These are phyloP conservation scores for Syrphus vitripennis DNA, from an alignment of 2,888 invertebrate genomes.

Conservation along the genomic window DNA sequence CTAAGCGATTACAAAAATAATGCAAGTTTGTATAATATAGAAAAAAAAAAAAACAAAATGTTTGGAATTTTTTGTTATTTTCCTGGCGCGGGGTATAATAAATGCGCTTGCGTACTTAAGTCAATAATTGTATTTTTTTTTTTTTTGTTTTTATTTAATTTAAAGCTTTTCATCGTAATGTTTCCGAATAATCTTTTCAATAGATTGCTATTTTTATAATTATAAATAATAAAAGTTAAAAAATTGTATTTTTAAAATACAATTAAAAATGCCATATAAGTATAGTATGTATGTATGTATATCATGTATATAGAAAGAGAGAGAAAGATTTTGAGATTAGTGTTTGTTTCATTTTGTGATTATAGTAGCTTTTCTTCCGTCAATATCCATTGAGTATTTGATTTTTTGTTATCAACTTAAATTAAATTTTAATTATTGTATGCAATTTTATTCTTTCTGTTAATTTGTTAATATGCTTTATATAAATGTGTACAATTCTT, in stretches of 20 bases:
- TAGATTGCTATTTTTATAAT: neutral
- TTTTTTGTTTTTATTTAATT: no score
- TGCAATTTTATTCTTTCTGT: neutral
- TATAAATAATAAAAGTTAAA: conserved; percentile 30
- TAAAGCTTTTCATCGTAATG: conserved; percentile 16
- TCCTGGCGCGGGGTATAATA: neutral
- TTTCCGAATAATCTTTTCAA: conserved; percentile 6
- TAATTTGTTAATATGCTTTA: conserved; percentile 50
- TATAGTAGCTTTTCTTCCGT: neutral
- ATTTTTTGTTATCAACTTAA: conserved; percentile 16
- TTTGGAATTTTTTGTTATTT: neutral
- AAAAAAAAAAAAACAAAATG: neutral
- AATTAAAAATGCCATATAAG: conserved; percentile 12
- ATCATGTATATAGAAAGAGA: neutral
- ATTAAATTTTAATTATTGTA: neutral
- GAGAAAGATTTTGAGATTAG: conserved; percentile 26
- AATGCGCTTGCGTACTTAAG: conserved; percentile 7
- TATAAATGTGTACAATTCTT: conserved; percentile 71
- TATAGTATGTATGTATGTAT: neutral
- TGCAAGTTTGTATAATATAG: neutral
- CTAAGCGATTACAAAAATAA: neutral
- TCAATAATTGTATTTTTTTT: neutral
- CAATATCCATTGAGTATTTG: conserved; percentile 44
- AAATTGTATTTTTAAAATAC: conserved; percentile 42
- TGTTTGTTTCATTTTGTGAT: neutral